These are phyloP conservation scores for Branchellion lobata DNA, from an alignment of 2,888 invertebrate species.

Conservation along the genomic window DNA sequence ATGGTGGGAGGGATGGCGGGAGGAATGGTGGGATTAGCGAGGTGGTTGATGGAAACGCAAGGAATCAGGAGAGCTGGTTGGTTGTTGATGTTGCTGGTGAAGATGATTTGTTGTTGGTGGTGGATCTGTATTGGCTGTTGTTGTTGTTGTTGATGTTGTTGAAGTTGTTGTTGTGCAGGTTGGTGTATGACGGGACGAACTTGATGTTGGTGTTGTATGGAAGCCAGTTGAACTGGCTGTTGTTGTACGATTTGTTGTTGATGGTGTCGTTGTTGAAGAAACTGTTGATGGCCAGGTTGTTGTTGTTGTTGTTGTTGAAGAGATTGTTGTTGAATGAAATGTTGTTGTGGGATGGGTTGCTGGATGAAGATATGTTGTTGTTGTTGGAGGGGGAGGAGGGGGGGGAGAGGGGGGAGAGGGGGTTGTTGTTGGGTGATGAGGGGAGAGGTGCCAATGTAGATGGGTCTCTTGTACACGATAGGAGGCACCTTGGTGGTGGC, in stretches of 20 bases:
- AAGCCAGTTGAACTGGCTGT: not conserved
- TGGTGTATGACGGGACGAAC: not conserved
- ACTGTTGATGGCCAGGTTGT: not conserved
- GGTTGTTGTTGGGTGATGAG: conserved; percentile 32
- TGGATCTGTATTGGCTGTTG: too few species aligned
- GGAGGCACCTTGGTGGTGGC: conserved; percentile 48
- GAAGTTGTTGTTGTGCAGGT: not conserved
- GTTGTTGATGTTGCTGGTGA: not conserved
- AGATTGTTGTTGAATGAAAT: not conserved
- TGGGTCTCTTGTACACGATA: conserved; percentile 49
- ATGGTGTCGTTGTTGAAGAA: not conserved
- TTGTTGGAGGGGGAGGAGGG: not conserved
- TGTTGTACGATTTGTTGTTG: too few species aligned
- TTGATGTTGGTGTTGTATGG: not conserved
- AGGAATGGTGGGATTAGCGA: not conserved
- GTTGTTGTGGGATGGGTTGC: not conserved
- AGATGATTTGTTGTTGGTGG: conserved; percentile 2
- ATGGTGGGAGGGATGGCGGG: not conserved
- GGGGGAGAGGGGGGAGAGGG: not conserved
- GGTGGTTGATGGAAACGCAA: not conserved
- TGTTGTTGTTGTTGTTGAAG: not conserved
- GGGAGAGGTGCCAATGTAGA: conserved; percentile 53
- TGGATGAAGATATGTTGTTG: not conserved
- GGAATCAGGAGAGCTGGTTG: not conserved
- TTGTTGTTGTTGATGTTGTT: not conserved